These are phyloP conservation scores for Caiman crocodilus DNA, from an alignment of 2,797 vertebrate species.

Conservation along the genomic window DNA sequence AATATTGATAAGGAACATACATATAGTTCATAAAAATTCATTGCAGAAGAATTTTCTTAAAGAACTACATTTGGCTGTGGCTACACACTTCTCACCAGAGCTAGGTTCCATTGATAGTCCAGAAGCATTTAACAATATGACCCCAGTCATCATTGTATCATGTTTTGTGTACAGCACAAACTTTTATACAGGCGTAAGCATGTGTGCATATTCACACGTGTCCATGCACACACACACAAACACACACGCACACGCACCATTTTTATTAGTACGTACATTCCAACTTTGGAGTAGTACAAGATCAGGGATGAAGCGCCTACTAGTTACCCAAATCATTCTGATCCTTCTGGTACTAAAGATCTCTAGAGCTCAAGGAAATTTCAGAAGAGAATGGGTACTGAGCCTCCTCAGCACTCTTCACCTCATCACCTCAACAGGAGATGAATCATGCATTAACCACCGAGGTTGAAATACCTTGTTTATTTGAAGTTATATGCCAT, in stretches of 20 bases:
- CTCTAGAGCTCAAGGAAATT: background rate
- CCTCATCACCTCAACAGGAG: background rate
- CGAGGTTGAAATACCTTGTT: background rate
- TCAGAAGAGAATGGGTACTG: background rate
- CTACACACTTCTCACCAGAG: background rate
- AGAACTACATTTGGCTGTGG: slow-evolving; percentile 9
- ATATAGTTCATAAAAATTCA: background rate
- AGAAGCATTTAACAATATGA: background rate
- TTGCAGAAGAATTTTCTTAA: background rate
- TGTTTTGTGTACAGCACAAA: background rate
- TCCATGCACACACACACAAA: too few relatives aligned
- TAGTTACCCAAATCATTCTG: background rate
- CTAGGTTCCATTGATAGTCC: background rate
- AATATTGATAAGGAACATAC: background rate
- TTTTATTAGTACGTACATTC: background rate
- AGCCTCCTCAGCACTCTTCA: background rate
- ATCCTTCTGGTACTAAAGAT: background rate
- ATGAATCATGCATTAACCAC: background rate
- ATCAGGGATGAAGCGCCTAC: background rate
- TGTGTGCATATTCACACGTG: too few relatives aligned
- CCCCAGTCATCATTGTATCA: background rate
- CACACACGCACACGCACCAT: too few relatives aligned
- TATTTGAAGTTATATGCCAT: background rate
- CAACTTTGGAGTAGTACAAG: background rate
- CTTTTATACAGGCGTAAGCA: background rate